phyloP scores from a whole-genome alignment of 1,140 invertebrate species.

The Halesus radiatus region DNA sequence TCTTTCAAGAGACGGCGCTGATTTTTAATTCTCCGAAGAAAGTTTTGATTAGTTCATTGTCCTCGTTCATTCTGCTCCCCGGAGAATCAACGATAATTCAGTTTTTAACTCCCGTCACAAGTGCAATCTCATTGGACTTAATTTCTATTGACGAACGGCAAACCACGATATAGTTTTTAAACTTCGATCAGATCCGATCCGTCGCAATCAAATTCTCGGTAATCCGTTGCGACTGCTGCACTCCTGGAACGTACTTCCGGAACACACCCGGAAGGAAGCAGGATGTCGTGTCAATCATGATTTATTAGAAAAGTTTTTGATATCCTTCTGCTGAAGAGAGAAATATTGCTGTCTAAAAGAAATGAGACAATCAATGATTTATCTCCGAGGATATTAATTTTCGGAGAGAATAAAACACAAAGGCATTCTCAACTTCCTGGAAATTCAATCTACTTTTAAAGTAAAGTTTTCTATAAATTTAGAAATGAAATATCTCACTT shows the following conservation, averaged over 20 bases:
- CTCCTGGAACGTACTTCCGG: not conserved
- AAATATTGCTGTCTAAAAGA: slow-evolving; percentile 17
- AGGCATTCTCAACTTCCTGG: not conserved
- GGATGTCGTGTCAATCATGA: slow-evolving; percentile 18
- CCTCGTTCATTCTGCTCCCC: slow-evolving; percentile 31
- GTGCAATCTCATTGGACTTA: slow-evolving; percentile 50
- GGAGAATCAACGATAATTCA: slow-evolving; percentile 38
- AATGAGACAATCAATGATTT: slow-evolving; percentile 24
- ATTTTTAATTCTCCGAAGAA: slow-evolving; percentile 35
- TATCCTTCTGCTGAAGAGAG: slow-evolving; percentile 1
- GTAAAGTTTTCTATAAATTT: slow-evolving; percentile 11
- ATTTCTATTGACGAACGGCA: slow-evolving; percentile 46
- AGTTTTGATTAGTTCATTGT: slow-evolving; percentile 54
- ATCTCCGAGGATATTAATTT: slow-evolving; percentile 9
- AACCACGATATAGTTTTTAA: slow-evolving; percentile 38
- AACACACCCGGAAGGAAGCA: not conserved
- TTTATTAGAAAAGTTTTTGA: slow-evolving; percentile 27
- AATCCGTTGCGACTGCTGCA: slow-evolving; percentile 8
- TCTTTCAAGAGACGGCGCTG: not conserved
- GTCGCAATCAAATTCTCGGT: slow-evolving; percentile 7
- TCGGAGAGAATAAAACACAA: not conserved
- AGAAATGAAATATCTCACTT: too few relatives aligned
- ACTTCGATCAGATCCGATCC: slow-evolving; percentile 10
- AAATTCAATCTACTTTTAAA: not conserved
- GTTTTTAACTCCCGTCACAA: slow-evolving; percentile 51